Conservation (phyloP, 2,797 vertebrate species). For the Thamnophis elegans region DNA sequence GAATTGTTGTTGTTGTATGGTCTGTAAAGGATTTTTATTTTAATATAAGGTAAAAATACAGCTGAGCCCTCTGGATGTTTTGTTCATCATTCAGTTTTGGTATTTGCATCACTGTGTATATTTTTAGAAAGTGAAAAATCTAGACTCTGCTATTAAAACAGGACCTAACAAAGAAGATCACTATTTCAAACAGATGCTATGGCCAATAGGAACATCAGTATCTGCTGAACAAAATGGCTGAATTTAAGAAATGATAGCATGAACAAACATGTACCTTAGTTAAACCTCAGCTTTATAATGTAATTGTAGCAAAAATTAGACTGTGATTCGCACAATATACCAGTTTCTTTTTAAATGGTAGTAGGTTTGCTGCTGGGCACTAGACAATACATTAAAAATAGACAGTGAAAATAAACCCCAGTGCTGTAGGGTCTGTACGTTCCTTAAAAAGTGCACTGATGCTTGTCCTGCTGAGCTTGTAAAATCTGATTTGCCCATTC, state of each 20-base stretch:
- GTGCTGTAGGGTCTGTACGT: background rate
- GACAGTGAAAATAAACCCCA: background rate
- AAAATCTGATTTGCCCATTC: conserved; percentile 22
- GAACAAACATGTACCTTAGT: background rate
- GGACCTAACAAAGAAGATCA: background rate
- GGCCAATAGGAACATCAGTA: background rate
- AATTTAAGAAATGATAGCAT: background rate
- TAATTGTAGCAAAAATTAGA: conserved; percentile 1
- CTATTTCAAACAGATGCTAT: background rate
- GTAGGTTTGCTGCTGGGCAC: background rate
- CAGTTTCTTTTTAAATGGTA: background rate
- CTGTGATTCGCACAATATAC: background rate
- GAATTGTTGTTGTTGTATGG: background rate
- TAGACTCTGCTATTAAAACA: background rate
- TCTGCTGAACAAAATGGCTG: background rate
- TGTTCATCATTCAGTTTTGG: background rate
- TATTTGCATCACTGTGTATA: background rate
- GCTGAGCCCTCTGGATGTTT: background rate
- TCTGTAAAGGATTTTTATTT: background rate
- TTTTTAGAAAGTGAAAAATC: background rate
- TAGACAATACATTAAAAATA: background rate
- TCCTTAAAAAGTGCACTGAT: background rate
- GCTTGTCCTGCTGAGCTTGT: conserved; percentile 22
- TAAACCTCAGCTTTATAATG: background rate
- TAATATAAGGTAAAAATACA: background rate